These are phyloP conservation scores for Ethmia dodecea DNA, from an alignment of 2,888 invertebrate species.

Conservation along the genomic window DNA sequence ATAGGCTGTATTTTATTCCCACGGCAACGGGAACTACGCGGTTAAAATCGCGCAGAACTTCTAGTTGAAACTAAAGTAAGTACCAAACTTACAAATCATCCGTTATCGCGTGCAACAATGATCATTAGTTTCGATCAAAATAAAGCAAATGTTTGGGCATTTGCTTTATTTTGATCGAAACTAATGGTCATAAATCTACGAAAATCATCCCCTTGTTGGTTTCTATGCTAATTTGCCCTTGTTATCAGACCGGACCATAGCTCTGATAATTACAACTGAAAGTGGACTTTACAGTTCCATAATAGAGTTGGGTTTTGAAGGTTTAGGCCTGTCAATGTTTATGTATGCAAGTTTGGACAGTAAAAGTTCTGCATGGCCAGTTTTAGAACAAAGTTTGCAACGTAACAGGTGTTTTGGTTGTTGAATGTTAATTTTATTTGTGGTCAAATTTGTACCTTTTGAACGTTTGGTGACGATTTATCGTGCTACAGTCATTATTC, in stretches of 20 bases:
- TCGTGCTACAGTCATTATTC: too few species aligned
- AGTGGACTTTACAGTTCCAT: too few species aligned
- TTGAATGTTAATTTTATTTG: too few species aligned
- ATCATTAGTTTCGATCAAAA: conserved; percentile 51
- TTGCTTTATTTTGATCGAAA: conserved; percentile 46
- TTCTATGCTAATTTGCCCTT: conserved; percentile 60
- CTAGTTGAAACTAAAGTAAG: too few species aligned
- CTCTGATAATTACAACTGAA: conserved; percentile 16
- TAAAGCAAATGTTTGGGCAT: conserved; percentile 24
- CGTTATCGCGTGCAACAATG: conserved; percentile 33
- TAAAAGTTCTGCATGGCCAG: too few species aligned
- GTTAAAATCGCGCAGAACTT: conserved; percentile 59
- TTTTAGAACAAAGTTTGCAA: too few species aligned
- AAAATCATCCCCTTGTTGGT: conserved; percentile 49
- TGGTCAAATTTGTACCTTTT: too few species aligned
- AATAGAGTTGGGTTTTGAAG: too few species aligned
- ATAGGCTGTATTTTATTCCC: conserved; percentile 39
- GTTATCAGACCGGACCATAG: conserved; percentile 51
- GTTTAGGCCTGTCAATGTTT: too few species aligned
- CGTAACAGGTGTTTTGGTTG: too few species aligned
- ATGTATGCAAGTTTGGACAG: too few species aligned
- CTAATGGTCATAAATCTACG: conserved; percentile 49
- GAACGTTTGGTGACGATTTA: too few species aligned
- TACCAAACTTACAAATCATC: background rate
- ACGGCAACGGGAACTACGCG: conserved; percentile 61